Percentiles rank a stretch among this genome's conserved stretches.
Conservation (phyloP, 23 tunicate genomes). For the Halocynthia roretzi region DNA sequence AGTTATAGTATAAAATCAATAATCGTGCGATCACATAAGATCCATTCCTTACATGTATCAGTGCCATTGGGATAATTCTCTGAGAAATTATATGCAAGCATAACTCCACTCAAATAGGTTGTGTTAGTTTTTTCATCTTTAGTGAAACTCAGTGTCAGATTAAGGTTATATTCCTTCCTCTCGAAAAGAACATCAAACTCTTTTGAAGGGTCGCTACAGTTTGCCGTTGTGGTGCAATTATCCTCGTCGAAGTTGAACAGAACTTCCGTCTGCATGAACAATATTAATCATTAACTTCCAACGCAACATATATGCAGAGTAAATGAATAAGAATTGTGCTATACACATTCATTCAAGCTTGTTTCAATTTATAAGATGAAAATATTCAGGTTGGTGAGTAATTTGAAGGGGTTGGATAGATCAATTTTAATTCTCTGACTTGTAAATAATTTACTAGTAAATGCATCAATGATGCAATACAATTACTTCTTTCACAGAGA, state of each 20-base stretch:
- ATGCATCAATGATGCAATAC: not conserved
- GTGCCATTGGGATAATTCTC: constrained; percentile 37
- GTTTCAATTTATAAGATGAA: too few species aligned
- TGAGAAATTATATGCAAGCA: constrained; percentile 31
- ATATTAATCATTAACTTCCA: not conserved
- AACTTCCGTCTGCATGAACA: constrained; percentile 23
- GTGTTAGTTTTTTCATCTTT: constrained; percentile 20
- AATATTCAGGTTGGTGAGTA: too few species aligned
- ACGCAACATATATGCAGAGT: not conserved
- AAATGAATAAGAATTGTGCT: too few species aligned
- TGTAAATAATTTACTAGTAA: too few species aligned
- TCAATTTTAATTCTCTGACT: too few species aligned
- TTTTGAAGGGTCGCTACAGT: constrained; percentile 8
- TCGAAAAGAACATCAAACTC: constrained; percentile 15
- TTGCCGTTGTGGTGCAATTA: not conserved
- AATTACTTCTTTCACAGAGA: not conserved
- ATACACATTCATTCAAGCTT: too few species aligned
- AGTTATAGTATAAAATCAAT: too few species aligned
- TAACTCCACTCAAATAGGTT: constrained; percentile 23
- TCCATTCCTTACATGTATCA: not conserved
- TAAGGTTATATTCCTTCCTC: not conserved
- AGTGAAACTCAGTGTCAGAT: constrained; percentile 25
- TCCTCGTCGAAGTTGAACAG: constrained; percentile 40
- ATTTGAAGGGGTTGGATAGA: too few species aligned
- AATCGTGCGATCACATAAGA: not conserved